phyloP scores from a whole-genome alignment of 2,888 invertebrate species.

The Hirtodrosophila alboralis region DNA sequence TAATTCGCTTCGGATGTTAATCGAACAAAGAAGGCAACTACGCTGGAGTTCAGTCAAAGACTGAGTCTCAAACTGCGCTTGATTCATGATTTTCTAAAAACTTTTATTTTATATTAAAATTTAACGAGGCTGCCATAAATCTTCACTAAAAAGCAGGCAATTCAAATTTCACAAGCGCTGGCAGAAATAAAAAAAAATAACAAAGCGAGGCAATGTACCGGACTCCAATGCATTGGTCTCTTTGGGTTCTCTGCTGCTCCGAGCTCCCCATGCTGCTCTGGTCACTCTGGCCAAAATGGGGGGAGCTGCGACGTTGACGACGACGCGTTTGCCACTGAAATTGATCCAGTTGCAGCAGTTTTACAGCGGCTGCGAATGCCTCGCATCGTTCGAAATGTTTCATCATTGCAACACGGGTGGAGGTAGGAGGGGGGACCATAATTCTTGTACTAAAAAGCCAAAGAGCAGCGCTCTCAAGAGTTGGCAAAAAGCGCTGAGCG shows the following conservation, averaged over 20 bases:
- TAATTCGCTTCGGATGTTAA: conserved; percentile 79
- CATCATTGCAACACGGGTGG: conserved; percentile 60
- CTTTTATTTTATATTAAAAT: conserved; percentile 82
- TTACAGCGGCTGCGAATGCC: conserved; percentile 63
- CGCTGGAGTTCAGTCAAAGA: conserved; percentile 12
- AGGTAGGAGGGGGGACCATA: conserved; percentile 60
- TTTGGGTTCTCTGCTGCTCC: not conserved
- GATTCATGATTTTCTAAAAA: conserved; percentile 58
- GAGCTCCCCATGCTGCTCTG: not conserved
- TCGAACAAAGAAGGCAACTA: conserved; percentile 33
- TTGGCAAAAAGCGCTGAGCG: conserved; percentile 62
- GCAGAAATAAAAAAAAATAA: conserved; percentile 23
- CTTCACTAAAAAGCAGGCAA: conserved; percentile 82
- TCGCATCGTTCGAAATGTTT: conserved; percentile 76
- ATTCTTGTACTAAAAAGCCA: conserved; percentile 78
- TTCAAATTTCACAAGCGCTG: conserved; percentile 78
- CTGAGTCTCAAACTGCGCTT: conserved; percentile 2
- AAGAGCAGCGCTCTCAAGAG: conserved; percentile 35
- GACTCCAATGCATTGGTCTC: conserved; percentile 26
- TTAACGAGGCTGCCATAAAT: conserved; percentile 83
- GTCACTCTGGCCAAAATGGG: not conserved
- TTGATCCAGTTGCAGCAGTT: conserved; percentile 81
- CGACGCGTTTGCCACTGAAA: conserved; percentile 74
- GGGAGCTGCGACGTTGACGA: conserved; percentile 46
- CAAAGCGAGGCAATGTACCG: conserved; percentile 36